These are phyloP conservation scores for Leptopilina myrica DNA, from an alignment of 2,888 invertebrate species.

Conservation along the genomic window DNA sequence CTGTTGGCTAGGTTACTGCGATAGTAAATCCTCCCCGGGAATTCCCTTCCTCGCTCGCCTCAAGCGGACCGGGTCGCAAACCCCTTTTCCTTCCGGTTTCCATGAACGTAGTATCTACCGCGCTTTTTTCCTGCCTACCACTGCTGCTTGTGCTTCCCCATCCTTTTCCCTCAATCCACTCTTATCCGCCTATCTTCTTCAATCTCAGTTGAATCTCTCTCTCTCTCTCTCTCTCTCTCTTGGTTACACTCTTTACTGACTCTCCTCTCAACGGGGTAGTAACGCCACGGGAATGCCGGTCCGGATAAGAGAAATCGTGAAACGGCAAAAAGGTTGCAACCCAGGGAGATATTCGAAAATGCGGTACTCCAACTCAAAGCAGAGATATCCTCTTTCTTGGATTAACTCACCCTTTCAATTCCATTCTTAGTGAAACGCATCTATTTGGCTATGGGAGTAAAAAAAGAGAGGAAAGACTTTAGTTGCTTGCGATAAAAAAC, in stretches of 20 bases:
- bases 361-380: constrained; percentile 26
- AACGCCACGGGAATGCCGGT: constrained; percentile 19
- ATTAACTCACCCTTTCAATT: constrained; percentile 17
- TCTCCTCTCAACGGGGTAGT: constrained; percentile 6
- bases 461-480: not conserved
- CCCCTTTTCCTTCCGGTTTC: constrained; percentile 40
- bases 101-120: constrained; percentile 43
- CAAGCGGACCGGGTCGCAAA: constrained; percentile 27
- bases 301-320: constrained; percentile 36
- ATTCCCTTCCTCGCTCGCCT: constrained; percentile 1
- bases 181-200: constrained; percentile 32
- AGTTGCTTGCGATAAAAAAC: constrained; percentile 12
- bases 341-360: constrained; percentile 28
- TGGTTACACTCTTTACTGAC: constrained; percentile 1
- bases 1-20: constrained; percentile 41
- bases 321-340: constrained; percentile 31
- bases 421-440: constrained; percentile 11
- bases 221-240: not conserved
- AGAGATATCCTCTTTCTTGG: constrained; percentile 19
- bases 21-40: constrained; percentile 42
- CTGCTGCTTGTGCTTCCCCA: not conserved
- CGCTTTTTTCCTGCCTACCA: constrained; percentile 40
- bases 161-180: not conserved
- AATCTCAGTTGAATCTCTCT: constrained; percentile 4
- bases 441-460: not conserved